These are phyloP conservation scores for Agonopterix subpropinquella DNA, from an alignment of 2,888 invertebrate species.

Conservation along the genomic window DNA sequence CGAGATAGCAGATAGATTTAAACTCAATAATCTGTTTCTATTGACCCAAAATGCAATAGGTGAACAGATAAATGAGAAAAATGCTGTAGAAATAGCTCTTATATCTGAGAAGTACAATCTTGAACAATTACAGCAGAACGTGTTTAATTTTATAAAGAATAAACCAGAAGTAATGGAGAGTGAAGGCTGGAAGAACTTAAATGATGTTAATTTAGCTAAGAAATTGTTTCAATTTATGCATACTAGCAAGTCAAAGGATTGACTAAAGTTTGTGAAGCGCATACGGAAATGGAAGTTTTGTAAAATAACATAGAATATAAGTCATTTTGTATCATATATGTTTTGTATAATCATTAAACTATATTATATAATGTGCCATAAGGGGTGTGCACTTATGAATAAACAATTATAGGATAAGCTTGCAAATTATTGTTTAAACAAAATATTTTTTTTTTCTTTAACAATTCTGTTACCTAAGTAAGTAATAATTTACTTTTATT, in stretches of 20 bases:
- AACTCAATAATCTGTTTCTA: slow-evolving; percentile 33
- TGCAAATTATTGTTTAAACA: no score
- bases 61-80: slow-evolving; percentile 39
- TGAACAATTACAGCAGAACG: slow-evolving; percentile 30
- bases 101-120: slow-evolving; percentile 48
- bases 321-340: no score
- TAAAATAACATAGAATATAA: not conserved
- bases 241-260: not conserved
- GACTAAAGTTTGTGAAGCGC: not conserved
- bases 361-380: no score
- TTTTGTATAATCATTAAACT: no score
- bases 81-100: slow-evolving; percentile 47
- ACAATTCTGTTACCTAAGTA: no score
- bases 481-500: no score
- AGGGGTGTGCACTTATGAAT: no score
- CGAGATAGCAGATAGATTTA: slow-evolving; percentile 40
- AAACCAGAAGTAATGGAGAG: slow-evolving; percentile 44
- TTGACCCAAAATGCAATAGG: slow-evolving; percentile 35
- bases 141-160: slow-evolving; percentile 43
- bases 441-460: no score
- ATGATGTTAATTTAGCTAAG: slow-evolving; percentile 48
- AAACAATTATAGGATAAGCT: no score
- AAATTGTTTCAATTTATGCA: slow-evolving; percentile 31
- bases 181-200: slow-evolving; percentile 45
- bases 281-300: not conserved